phyloP scores from a whole-genome alignment of 2,113 vertebrate genomes.

The Rhynchopsitta pachyrhyncha region DNA sequence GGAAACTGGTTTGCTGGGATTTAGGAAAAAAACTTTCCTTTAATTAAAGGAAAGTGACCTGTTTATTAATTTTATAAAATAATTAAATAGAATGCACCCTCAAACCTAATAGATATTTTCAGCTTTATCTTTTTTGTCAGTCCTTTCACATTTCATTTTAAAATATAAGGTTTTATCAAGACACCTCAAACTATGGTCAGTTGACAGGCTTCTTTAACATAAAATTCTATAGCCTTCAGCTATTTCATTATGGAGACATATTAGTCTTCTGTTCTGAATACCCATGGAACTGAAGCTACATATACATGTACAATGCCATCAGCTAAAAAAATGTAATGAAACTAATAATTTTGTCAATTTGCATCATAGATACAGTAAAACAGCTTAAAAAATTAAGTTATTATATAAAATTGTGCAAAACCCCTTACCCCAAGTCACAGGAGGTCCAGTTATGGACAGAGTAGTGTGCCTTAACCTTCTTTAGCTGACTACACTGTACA shows the following conservation, averaged over 20 bases:
- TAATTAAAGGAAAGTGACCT: too few species aligned
- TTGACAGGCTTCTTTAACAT: background rate
- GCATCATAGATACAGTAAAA: background rate
- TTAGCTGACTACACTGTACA: constrained; percentile 68
- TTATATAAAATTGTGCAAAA: background rate
- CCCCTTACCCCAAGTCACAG: background rate
- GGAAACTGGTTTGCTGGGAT: too few species aligned
- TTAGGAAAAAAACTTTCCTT: too few species aligned
- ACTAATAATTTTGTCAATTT: constrained; percentile 2
- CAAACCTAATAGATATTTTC: background rate
- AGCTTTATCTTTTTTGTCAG: background rate
- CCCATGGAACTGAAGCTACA: constrained; percentile 56
- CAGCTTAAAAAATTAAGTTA: background rate
- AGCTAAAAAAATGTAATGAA: constrained; percentile 48
- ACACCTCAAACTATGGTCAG: background rate
- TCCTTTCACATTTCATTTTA: background rate
- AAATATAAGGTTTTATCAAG: background rate
- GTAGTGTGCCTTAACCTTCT: background rate
- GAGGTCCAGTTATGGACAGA: background rate
- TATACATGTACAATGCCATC: constrained; percentile 33
- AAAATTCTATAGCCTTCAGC: background rate
- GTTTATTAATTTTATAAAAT: too few species aligned
- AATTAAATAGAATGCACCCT: background rate
- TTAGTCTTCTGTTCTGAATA: constrained; percentile 62
- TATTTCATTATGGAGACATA: background rate